phyloP scores from a whole-genome alignment of 2,113 vertebrate species.

The Siniperca chuatsi region DNA sequence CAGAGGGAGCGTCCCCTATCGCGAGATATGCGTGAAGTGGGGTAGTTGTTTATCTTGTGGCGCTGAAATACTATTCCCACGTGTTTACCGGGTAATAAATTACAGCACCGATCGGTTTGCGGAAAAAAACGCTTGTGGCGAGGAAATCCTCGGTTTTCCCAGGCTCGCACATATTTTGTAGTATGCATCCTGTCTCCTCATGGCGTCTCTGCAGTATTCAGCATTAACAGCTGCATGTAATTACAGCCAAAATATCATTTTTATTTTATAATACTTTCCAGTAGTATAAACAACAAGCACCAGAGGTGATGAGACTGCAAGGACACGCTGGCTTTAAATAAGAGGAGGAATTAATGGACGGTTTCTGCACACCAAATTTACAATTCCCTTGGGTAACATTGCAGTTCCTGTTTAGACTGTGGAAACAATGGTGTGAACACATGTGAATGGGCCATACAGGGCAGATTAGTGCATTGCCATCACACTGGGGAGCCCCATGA shows the following conservation, averaged over 20 bases:
- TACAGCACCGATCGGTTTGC: constrained; percentile 62
- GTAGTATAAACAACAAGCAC: constrained; percentile 2
- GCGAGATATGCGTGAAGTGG: constrained; percentile 78
- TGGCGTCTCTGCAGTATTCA: constrained; percentile 19
- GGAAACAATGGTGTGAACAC: constrained; percentile 78
- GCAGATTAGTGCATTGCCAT: constrained; percentile 77
- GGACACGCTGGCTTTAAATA: constrained; percentile 20
- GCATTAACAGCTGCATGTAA: constrained; percentile 36
- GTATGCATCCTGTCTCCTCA: constrained; percentile 8
- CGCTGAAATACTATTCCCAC: constrained; percentile 81
- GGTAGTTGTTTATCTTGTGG: constrained; percentile 80
- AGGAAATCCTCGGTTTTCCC: constrained; percentile 63
- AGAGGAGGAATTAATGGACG: constrained; percentile 31
- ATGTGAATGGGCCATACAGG: constrained; percentile 74
- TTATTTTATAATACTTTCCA: constrained; percentile 3
- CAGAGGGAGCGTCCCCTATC: constrained; percentile 72
- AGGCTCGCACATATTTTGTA: constrained; percentile 45
- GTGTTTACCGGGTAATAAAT: constrained; percentile 83
- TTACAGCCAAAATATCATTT: constrained; percentile 28
- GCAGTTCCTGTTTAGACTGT: constrained; percentile 71
- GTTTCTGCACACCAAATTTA: constrained; percentile 46
- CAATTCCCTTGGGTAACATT: constrained; percentile 60
- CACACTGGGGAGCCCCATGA: constrained; percentile 78
- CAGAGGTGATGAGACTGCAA: constrained; percentile 8
- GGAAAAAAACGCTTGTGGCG: constrained; percentile 27